Percentiles rank a stretch among this genome's conserved stretches.
These are phyloP conservation scores for Lasioglossum lativentre DNA, from an alignment of 2,888 invertebrate species.

Conservation along the genomic window DNA sequence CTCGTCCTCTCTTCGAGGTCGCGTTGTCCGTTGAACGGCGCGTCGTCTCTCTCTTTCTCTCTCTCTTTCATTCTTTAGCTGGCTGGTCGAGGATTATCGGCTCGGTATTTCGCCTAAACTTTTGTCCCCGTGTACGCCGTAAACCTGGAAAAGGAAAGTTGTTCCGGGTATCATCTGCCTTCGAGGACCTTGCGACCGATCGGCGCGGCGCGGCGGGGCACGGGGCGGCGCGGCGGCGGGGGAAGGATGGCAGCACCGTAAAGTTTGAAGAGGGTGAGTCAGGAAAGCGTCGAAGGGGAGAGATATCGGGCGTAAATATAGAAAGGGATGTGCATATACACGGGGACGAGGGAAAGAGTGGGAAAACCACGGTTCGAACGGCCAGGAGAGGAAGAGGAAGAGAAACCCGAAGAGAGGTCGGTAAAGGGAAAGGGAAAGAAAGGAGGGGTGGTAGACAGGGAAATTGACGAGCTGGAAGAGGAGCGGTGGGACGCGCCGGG, in stretches of 20 bases:
- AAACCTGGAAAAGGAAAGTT: constrained; percentile 67
- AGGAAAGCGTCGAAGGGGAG: constrained; percentile 54
- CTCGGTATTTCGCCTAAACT: constrained; percentile 22
- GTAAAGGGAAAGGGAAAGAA: not conserved
- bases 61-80: not conserved
- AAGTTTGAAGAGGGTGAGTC: constrained; percentile 61
- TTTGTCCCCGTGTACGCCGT: constrained; percentile 20
- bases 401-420: not conserved
- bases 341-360: constrained; percentile 35
- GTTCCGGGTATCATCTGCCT: constrained; percentile 63
- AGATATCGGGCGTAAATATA: constrained; percentile 49
- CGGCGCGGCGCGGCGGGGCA: no score
- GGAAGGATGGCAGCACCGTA: constrained; percentile 55
- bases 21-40: constrained; percentile 4
- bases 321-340: constrained; percentile 26
- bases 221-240: no score
- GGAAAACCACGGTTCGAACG: not conserved
- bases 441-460: not conserved
- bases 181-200: constrained; percentile 45
- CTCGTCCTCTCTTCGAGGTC: constrained; percentile 4
- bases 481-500: not conserved
- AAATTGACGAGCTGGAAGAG: constrained; percentile 10
- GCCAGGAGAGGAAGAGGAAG: not conserved
- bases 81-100: constrained; percentile 22
- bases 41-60: not conserved